phyloP scores from a whole-genome alignment of 2,113 vertebrate genomes.

The Hippocampus guttulatus region DNA sequence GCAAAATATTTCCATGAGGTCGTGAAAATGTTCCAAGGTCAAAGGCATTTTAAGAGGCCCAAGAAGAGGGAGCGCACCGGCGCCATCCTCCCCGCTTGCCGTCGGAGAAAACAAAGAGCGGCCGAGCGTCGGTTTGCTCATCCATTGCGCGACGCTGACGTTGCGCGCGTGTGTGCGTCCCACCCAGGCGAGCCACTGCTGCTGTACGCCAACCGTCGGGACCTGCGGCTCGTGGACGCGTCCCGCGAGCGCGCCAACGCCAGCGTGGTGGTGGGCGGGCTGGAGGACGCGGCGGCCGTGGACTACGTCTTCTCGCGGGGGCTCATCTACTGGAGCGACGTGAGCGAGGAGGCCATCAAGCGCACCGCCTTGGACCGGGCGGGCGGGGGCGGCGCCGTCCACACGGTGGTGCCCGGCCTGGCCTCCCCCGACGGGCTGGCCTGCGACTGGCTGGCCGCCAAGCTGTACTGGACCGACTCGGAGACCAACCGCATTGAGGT shows the following conservation, averaged over 20 bases:
- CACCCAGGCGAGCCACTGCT: constrained; percentile 83
- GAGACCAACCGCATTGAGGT: constrained; percentile 97
- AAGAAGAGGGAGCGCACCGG: no score
- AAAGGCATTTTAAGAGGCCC: no score
- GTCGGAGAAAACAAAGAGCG: no score
- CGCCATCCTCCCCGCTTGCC: no score
- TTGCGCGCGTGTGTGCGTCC: not conserved
- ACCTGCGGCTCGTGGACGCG: constrained; percentile 89
- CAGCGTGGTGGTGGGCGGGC: constrained; percentile 85
- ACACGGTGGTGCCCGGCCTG: constrained; percentile 84
- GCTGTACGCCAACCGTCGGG: constrained; percentile 92
- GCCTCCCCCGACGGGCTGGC: constrained; percentile 93
- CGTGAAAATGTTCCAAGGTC: no score
- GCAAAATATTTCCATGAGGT: no score
- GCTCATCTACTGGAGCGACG: constrained; percentile 96
- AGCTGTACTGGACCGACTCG: constrained; percentile 97
- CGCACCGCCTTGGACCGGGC: constrained; percentile 82
- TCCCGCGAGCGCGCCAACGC: constrained; percentile 82
- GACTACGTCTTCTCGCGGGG: constrained; percentile 86
- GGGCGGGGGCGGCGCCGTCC: constrained; percentile 68
- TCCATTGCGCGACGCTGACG: no score
- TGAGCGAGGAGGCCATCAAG: constrained; percentile 97
- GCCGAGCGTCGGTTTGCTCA: no score
- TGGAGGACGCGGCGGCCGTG: constrained; percentile 95
- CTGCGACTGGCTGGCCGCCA: constrained; percentile 94